Conservation (phyloP, 2,113 vertebrate species). For the Rissa tridactyla region DNA sequence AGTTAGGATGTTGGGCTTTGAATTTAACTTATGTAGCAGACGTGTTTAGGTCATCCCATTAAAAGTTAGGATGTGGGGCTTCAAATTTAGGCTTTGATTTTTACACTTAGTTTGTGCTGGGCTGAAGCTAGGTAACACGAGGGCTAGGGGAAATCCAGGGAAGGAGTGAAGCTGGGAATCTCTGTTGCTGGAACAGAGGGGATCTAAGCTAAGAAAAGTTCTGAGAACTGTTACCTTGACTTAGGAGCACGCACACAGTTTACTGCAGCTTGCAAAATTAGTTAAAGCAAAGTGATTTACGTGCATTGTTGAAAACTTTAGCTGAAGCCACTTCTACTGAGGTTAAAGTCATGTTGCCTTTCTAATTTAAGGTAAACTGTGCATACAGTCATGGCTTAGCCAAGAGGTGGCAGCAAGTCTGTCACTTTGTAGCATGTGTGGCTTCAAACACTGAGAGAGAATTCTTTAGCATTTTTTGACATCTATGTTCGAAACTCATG, state of each 20-base stretch:
- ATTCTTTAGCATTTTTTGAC: background rate
- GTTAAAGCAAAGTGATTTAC: background rate
- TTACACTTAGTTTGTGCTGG: background rate
- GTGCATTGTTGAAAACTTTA: background rate
- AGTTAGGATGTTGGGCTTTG: background rate
- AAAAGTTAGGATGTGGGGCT: background rate
- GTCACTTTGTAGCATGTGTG: background rate
- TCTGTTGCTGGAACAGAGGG: background rate
- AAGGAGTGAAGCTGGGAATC: background rate
- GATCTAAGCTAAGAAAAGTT: background rate
- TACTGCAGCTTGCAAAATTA: background rate
- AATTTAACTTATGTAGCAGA: background rate
- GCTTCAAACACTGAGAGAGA: background rate
- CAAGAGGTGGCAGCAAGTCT: background rate
- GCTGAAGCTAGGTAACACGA: background rate
- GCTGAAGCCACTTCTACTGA: background rate
- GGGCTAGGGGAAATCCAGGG: background rate
- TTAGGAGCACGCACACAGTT: background rate
- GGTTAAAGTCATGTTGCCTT: background rate
- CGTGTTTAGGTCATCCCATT: background rate
- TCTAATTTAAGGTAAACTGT: background rate
- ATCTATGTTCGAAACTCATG: background rate
- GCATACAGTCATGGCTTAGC: rapidly evolving
- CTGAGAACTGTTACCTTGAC: background rate
- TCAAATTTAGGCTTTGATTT: background rate